Percentiles rank a stretch among this genome's conserved stretches.
Conservation (phyloP, 2,113 vertebrate genomes). For the Sminthopsis crassicaudata region DNA sequence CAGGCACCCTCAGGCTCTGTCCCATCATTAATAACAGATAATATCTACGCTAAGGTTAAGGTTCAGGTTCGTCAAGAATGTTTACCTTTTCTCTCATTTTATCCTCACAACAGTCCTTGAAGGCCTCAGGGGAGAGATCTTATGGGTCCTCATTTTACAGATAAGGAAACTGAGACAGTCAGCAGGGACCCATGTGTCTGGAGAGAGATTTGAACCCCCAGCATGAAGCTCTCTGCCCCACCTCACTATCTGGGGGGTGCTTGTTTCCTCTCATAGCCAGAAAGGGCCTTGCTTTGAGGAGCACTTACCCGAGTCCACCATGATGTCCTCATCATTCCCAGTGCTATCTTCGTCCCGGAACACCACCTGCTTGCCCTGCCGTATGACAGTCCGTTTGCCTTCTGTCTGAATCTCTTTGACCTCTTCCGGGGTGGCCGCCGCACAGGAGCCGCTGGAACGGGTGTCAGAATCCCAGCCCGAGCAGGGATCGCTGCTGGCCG, state of each 20-base stretch:
- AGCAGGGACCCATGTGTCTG: too few relatives aligned
- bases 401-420: constrained; percentile 85
- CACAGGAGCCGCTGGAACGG: constrained; percentile 80
- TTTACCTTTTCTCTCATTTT: background rate
- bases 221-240: too few relatives aligned
- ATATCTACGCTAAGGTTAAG: background rate
- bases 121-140: too few relatives aligned
- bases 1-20: background rate
- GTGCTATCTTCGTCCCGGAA: constrained; percentile 96
- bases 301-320: constrained; percentile 96
- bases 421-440: constrained; percentile 67
- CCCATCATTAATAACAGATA: background rate
- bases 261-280: fast-evolving
- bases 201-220: fast-evolving
- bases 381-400: constrained; percentile 93
- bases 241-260: fast-evolving
- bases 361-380: constrained; percentile 98
- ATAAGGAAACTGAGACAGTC: too few relatives aligned
- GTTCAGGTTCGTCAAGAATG: background rate
- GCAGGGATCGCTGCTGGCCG: constrained; percentile 74
- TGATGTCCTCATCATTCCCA: constrained; percentile 97
- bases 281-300: too few relatives aligned
- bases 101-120: background rate
- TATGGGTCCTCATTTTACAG: too few relatives aligned
- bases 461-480: constrained; percentile 86